Conservation (phyloP, 2,888 invertebrate genomes). For the Himalopsyche kuldschensis region DNA sequence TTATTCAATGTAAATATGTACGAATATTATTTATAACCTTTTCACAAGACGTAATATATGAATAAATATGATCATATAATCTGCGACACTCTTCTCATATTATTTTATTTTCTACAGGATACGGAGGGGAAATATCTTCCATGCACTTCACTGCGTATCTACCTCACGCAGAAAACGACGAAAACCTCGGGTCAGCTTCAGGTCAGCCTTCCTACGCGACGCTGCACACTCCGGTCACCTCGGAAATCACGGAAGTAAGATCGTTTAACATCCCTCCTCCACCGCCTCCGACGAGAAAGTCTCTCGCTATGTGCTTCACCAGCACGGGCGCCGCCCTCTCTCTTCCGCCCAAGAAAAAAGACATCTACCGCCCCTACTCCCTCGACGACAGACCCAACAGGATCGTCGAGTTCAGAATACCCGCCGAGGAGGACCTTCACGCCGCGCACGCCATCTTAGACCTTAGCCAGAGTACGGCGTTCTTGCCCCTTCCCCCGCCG, state of each 20-base stretch:
- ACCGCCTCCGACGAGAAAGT: conserved; percentile 67
- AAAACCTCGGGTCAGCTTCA: conserved; percentile 52
- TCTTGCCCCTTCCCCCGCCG: conserved; percentile 61
- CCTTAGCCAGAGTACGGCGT: conserved; percentile 82
- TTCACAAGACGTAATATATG: too few relatives aligned
- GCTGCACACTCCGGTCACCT: conserved; percentile 47
- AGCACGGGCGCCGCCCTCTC: conserved; percentile 82
- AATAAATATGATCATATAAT: not conserved
- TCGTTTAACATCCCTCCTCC: conserved; percentile 49
- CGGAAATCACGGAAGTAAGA: conserved; percentile 38
- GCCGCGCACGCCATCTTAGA: conserved; percentile 89
- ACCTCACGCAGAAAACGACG: conserved; percentile 64
- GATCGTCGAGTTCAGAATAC: conserved; percentile 59
- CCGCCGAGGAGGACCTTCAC: conserved; percentile 81
- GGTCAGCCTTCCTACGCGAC: conserved; percentile 47
- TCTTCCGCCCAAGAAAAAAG: conserved; percentile 87
- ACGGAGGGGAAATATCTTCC: conserved; percentile 76
- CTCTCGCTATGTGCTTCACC: conserved; percentile 81
- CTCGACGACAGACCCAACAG: conserved; percentile 68
- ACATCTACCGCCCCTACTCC: conserved; percentile 88
- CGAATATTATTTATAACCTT: too few relatives aligned
- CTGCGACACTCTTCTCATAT: not conserved
- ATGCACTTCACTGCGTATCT: conserved; percentile 77
- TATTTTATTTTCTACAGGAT: conserved; percentile 61
- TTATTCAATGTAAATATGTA: too few relatives aligned